Conservation (phyloP, 2,113 vertebrate genomes). For the Zootoca vivipara region DNA sequence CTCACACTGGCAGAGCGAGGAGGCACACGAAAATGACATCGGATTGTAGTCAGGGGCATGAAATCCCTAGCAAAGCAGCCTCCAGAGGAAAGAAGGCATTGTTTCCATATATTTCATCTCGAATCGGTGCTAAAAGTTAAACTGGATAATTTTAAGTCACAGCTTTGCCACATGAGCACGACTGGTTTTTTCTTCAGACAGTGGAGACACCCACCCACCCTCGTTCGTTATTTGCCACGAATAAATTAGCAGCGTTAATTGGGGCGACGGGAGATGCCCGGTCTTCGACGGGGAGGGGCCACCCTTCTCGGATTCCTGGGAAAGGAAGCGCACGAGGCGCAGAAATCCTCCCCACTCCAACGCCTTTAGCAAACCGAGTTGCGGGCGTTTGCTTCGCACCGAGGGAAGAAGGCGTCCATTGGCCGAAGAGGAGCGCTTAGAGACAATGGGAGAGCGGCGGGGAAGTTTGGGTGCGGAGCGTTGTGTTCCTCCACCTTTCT, state of each 20-base stretch:
- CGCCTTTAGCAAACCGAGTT: not conserved
- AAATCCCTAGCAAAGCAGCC: not conserved
- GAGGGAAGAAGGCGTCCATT: not conserved
- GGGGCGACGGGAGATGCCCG: not conserved
- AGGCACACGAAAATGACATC: not conserved
- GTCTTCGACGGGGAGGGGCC: not conserved
- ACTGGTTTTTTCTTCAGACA: not conserved
- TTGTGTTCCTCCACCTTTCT: slow-evolving; percentile 76
- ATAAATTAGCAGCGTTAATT: too few species aligned
- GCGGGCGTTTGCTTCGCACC: not conserved
- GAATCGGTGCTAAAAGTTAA: not conserved
- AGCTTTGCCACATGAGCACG: not conserved
- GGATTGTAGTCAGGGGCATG: not conserved
- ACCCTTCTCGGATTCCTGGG: not conserved
- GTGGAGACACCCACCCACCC: not conserved
- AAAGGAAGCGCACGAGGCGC: not conserved
- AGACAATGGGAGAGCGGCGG: slow-evolving; percentile 65
- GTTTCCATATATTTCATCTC: too few species aligned
- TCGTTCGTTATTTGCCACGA: not conserved
- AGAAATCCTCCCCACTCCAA: not conserved
- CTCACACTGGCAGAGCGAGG: not conserved
- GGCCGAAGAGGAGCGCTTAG: slow-evolving; percentile 44
- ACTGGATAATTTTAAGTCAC: not conserved
- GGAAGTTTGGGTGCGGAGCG: slow-evolving; percentile 63
- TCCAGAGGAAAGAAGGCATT: not conserved